These are phyloP conservation scores for Lepeophtheirus nordmannii DNA, from an alignment of 2,888 invertebrate genomes.

Conservation along the genomic window DNA sequence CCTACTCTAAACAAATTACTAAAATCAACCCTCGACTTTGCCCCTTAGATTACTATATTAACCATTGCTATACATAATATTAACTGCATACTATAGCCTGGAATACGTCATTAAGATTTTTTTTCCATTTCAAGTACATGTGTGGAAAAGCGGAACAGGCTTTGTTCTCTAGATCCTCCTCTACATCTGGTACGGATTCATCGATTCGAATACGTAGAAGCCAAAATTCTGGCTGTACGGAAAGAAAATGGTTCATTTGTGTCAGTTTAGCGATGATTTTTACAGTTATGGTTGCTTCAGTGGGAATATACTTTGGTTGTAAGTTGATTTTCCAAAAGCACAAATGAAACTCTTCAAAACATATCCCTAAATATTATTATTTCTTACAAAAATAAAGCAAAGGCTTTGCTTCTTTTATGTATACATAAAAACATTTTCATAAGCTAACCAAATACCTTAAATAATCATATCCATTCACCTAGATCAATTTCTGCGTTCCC, in stretches of 20 bases:
- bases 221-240: constrained; percentile 43
- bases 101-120: not conserved
- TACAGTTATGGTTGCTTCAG: constrained; percentile 53
- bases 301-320: constrained; percentile 51
- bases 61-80: too few species aligned
- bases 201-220: constrained; percentile 1
- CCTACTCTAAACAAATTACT: too few species aligned
- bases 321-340: constrained; percentile 35
- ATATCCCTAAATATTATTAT: too few species aligned
- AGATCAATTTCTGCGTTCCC: constrained; percentile 57
- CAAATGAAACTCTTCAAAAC: constrained; percentile 27
- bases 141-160: constrained; percentile 18
- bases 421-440: too few species aligned
- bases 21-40: too few species aligned
- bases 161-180: constrained; percentile 10
- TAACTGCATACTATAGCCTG: too few species aligned
- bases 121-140: constrained; percentile 7
- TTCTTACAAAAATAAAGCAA: too few species aligned
- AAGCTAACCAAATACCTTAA: too few species aligned
- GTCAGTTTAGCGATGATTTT: constrained; percentile 66
- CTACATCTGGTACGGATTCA: constrained; percentile 15
- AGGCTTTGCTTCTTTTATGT: too few species aligned
- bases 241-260: constrained; percentile 68
- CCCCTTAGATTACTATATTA: too few species aligned
- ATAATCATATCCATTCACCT: constrained; percentile 30